Evolutionary conservation across 1,140 invertebrate genomes (phyloP).

Genomic region (Zaprionus capensis): DNA sequence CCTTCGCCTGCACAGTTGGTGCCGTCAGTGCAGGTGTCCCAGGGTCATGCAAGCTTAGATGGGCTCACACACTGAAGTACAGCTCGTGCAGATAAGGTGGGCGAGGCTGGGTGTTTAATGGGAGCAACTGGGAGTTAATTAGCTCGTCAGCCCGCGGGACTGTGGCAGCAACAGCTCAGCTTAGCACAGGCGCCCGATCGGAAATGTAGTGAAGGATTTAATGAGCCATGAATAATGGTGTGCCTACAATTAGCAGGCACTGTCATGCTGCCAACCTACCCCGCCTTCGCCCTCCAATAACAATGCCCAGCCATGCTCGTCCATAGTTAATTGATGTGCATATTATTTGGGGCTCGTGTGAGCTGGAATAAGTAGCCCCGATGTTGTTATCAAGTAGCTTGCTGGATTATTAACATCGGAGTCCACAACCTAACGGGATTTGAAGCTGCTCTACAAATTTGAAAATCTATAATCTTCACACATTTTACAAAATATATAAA

Average conservation of each 20-base stretch:
- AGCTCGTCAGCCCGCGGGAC: constrained; percentile 61
- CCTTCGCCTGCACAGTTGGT: not conserved
- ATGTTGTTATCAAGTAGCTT: not conserved
- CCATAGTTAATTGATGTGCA: constrained; percentile 18
- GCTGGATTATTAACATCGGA: not conserved
- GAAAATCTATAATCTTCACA: no score
- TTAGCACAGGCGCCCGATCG: constrained; percentile 46
- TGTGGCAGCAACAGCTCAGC: constrained; percentile 34
- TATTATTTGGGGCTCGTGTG: not conserved
- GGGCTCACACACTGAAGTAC: not conserved
- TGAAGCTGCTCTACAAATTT: no score
- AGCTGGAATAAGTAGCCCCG: not conserved
- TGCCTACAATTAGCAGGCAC: constrained; percentile 70
- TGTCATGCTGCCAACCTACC: constrained; percentile 27
- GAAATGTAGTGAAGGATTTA: constrained; percentile 70
- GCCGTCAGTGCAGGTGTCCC: not conserved
- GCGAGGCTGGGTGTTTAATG: not conserved
- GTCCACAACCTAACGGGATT: no score
- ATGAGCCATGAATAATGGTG: constrained; percentile 69
- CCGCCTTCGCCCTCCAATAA: not conserved
- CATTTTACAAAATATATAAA: no score
- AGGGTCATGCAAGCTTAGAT: not conserved
- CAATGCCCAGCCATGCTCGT: not conserved
- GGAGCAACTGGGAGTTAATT: constrained; percentile 53
- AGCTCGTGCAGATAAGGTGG: not conserved